Evolutionary conservation across 2,113 vertebrate species (phyloP), one percentile per base, ranked within the genome.

Genomic region (Nesospiza acunhae): DNA sequence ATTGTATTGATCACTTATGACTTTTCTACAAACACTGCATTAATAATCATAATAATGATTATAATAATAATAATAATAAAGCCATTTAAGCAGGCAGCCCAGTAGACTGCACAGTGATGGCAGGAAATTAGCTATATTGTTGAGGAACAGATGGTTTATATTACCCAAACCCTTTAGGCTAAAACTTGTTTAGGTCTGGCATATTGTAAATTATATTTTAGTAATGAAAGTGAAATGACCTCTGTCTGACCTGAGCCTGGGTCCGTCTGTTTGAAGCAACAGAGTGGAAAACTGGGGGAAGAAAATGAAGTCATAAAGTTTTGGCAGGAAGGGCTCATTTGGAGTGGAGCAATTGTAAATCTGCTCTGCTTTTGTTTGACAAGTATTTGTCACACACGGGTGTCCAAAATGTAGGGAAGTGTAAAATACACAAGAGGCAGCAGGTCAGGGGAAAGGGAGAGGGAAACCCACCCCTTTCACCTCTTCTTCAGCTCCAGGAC

Each of bases 81-180:
- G 93, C 75, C 95, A 94, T 95, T 98, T 94, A 97, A 97, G 97
- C 94, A 97, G 89, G 97, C 97, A 97, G 89, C 87, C 96, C 97
- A 96, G 97, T 96, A 98, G 97, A 98, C 95, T 95, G 95, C 85
- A 96, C 31, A 42, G 97, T 95, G 97, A 98, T 91, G 98, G 97
- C 94, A 97, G 98, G 98, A 98, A 98, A 98, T 98, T 97, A 98
- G 97, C 98, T 97, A 97, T 98, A 98, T 98, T 98, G 98, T 98
- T 97, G 98, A 97, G 93, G 98, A 98, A 97, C 99, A 99, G 98
- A 98, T 99, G 99, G 98, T 99, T 99, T 98, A 97, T 94, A 98
- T 99, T 99, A 97, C 59, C 96, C 96, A 98, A 98, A 98, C 97
- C 98, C 98, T 98, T 98, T 98, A 98, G 98, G 98, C 98, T 98